phyloP scores from a whole-genome alignment of 2,113 vertebrate genomes.

The Lasiurus borealis region DNA sequence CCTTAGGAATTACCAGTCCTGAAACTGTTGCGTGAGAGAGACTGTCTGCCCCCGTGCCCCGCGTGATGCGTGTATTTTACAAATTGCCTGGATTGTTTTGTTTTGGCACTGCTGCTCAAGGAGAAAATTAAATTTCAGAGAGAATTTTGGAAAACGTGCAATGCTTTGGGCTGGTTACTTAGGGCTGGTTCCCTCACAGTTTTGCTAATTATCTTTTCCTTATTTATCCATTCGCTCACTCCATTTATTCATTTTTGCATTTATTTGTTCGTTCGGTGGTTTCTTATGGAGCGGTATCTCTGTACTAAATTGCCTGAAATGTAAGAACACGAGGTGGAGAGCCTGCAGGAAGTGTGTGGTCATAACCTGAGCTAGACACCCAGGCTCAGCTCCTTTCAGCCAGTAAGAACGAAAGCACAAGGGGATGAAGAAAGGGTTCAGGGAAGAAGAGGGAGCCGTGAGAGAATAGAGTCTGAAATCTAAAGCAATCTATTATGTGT shows the following conservation, averaged over 20 bases:
- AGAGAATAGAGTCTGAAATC: neutral
- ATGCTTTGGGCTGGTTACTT: slow-evolving; percentile 51
- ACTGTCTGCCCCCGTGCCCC: neutral
- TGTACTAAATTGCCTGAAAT: neutral
- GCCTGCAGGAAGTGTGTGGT: neutral
- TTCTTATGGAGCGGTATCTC: neutral
- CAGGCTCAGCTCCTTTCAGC: neutral
- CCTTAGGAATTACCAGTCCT: slow-evolving; percentile 33
- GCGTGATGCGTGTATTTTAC: slow-evolving; percentile 40
- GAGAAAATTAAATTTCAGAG: slow-evolving; percentile 67
- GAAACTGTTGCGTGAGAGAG: neutral
- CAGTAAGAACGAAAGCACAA: neutral
- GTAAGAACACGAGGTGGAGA: neutral
- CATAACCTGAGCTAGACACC: neutral
- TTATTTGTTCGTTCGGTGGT: neutral
- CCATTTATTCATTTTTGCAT: neutral
- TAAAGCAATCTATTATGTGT: neutral
- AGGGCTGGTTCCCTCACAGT: neutral
- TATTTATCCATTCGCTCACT: neutral
- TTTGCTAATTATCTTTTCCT: slow-evolving; percentile 33
- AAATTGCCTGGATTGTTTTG: slow-evolving; percentile 51
- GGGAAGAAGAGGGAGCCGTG: neutral
- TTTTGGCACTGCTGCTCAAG: slow-evolving; percentile 57
- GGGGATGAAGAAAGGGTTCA: neutral
- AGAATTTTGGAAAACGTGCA: slow-evolving; percentile 58